Evolutionary conservation across 2,113 vertebrate species (phyloP).

Genomic region (Sebastes schlegelii): DNA sequence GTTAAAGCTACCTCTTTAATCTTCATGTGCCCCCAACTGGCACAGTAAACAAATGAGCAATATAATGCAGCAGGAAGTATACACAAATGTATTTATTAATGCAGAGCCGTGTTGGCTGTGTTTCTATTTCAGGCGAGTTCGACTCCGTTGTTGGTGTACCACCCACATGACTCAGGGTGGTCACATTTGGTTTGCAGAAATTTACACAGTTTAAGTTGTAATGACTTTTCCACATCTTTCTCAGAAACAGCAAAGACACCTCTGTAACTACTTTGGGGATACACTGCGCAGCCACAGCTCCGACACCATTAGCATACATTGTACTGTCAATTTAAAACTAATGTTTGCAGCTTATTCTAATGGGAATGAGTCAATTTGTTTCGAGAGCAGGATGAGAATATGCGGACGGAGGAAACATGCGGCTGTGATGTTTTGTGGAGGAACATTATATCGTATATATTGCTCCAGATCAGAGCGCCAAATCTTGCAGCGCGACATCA

Average conservation of each 20-base stretch:
- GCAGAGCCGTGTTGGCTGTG: slow-evolving; percentile 40
- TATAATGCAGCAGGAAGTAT: slow-evolving; percentile 28
- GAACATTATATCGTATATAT: slow-evolving; percentile 32
- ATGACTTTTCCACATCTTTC: slow-evolving; percentile 68
- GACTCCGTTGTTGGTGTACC: slow-evolving; percentile 52
- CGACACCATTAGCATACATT: slow-evolving; percentile 59
- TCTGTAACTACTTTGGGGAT: slow-evolving; percentile 72
- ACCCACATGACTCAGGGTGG: slow-evolving; percentile 47
- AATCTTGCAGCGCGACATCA: slow-evolving; percentile 70
- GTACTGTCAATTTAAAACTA: slow-evolving; percentile 68
- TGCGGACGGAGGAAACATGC: slow-evolving; percentile 33
- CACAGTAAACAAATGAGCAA: slow-evolving; percentile 54
- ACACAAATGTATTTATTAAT: slow-evolving; percentile 50
- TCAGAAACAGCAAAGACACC: slow-evolving; percentile 63
- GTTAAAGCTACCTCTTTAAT: slow-evolving; percentile 64
- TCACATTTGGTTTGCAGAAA: slow-evolving; percentile 70
- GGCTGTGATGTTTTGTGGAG: slow-evolving; percentile 17
- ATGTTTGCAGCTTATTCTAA: slow-evolving; percentile 59
- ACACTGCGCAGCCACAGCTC: slow-evolving; percentile 26
- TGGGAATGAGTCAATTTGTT: slow-evolving; percentile 63
- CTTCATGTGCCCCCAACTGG: slow-evolving; percentile 30
- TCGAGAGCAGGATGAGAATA: slow-evolving; percentile 30
- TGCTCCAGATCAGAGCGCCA: slow-evolving; percentile 66
- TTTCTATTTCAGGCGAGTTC: slow-evolving; percentile 50
- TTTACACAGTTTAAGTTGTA: slow-evolving; percentile 73